Evolutionary conservation across 2,113 vertebrate genomes (phyloP).

Genomic region (Alethe castanea): DNA sequence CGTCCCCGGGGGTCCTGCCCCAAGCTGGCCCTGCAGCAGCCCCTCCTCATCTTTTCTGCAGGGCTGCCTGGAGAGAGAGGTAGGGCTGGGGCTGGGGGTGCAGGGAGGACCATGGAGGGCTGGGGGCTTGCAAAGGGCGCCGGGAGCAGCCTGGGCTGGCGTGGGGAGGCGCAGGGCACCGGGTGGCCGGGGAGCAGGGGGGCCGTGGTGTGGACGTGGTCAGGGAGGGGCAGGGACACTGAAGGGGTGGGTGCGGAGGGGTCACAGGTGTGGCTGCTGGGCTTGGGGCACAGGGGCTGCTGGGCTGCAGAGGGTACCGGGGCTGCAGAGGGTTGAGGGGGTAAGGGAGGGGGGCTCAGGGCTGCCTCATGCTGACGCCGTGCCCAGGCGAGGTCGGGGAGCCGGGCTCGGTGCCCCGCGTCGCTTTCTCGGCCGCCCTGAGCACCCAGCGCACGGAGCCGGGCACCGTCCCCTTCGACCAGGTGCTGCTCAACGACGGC

Average conservation of each 20-base stretch:
- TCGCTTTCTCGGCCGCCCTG: constrained; percentile 89
- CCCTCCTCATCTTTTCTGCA: constrained; percentile 42
- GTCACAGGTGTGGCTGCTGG: background rate
- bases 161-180: too few relatives aligned
- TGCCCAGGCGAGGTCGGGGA: constrained; percentile 78
- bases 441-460: constrained; percentile 73
- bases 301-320: background rate
- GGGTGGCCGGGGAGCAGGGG: background rate
- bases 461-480: constrained; percentile 87
- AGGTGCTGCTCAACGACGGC: constrained; percentile 86
- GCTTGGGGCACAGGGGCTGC: background rate
- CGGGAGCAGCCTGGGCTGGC: background rate
- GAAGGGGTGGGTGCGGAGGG: background rate
- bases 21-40: background rate
- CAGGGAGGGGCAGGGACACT: too few relatives aligned
- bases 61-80: constrained; percentile 88
- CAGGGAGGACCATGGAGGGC: too few relatives aligned
- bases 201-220: accelerated
- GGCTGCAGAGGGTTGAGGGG: background rate
- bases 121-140: background rate
- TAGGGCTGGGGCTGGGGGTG: constrained; percentile 3
- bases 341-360: background rate
- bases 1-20: background rate
- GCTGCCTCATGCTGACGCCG: background rate
- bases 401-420: constrained; percentile 75